Base-by-base conservation (phyloP, 2,113 vertebrate species). In the Holacanthus passer region DNA sequence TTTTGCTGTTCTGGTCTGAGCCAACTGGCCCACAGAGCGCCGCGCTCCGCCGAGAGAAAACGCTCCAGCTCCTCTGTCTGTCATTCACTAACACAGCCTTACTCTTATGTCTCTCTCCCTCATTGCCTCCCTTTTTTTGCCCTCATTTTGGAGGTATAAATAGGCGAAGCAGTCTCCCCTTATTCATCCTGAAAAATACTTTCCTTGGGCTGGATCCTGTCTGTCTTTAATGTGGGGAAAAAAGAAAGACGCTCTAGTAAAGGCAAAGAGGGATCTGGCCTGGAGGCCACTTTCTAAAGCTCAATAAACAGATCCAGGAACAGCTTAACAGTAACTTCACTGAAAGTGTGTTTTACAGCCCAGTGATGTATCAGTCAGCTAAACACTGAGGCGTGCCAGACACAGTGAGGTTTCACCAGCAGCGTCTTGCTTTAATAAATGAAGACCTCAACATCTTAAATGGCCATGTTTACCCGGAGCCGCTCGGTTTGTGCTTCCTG, bases 11-110 rank as follows among this genome's bases (percentile, higher is more conserved):
- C 68, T 37, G 83, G 63, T 77, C 64, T 3, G 75, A 82, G 88
- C 90, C 94, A 91, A 87, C 82, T 88, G 91, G 91, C 84, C 87
- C 88, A 76, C 86, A 85, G 83, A 92, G 77, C 37, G 24, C 67
- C 14, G 43, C 13, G 75, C 69, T 79, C 50, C 3, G 66, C 56
- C 60, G 75, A 72, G 83, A 76, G 71, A 87, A 79, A 81, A 64
- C 41, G 64, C 88, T 82, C 79, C 77, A 65, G 66, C 81, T 85
- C 78, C 75, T 29, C 67, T 48, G 59, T 85, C 79, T 72, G 74
- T 80, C 87, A 72, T 78, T 89, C 89, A 86, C 82, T 65, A 84
- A 80, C 79, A 76, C 73, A 69, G 64, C 69, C 81, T 79, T 80
- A 85, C 77, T 78, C 72, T 71, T 43, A 58, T 65, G 45, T 87